Evolutionary conservation across 2,797 vertebrate genomes (phyloP).

Genomic region (Sebastolobus alascanus): DNA sequence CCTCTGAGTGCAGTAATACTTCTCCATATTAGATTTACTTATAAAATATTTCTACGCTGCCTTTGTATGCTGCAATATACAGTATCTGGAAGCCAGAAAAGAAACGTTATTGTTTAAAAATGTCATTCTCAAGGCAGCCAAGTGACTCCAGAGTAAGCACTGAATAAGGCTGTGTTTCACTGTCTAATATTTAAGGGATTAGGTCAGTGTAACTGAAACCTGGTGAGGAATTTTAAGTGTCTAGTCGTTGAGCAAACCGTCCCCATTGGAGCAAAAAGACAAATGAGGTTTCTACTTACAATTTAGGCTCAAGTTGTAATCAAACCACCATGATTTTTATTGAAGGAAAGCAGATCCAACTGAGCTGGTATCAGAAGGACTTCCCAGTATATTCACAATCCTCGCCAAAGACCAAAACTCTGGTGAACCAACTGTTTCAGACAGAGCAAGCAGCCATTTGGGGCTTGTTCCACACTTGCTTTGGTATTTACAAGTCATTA

Average conservation of each 20-base stretch:
- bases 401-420: conserved; percentile 9
- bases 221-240: conserved; percentile 61
- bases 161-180: conserved; percentile 16
- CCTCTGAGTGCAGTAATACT: not conserved
- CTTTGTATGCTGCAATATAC: not conserved
- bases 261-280: conserved; percentile 18
- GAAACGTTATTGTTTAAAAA: conserved; percentile 1
- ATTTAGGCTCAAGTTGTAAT: conserved; percentile 16
- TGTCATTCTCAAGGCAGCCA: not conserved
- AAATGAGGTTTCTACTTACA: not conserved
- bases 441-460: conserved; percentile 22
- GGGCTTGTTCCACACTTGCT: conserved; percentile 23
- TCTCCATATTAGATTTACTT: not conserved
- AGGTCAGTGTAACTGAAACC: conserved; percentile 63
- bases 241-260: conserved; percentile 14
- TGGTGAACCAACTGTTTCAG: conserved; percentile 6
- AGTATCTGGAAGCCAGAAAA: not conserved
- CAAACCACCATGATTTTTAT: conserved; percentile 1
- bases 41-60: not conserved
- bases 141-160: not conserved
- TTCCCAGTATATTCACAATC: not conserved
- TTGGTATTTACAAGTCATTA: conserved; percentile 54
- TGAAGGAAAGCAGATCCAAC: not conserved
- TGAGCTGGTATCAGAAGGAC: not conserved
- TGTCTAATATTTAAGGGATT: conserved; percentile 58